These are phyloP conservation scores for Sebastes hubbsi DNA, from an alignment of 2,797 vertebrate species.

Conservation along the genomic window DNA sequence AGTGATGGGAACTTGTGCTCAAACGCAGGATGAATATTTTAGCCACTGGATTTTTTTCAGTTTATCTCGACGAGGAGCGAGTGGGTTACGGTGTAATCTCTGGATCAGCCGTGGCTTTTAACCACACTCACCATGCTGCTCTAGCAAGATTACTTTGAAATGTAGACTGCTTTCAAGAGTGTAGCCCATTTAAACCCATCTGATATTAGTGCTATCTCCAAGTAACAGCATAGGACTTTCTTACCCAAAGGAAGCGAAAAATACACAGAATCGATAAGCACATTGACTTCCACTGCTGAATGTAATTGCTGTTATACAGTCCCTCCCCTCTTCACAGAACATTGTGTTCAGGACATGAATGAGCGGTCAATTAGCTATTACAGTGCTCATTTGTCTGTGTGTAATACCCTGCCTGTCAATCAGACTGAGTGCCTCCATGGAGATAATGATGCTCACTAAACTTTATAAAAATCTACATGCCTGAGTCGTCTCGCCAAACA, in stretches of 20 bases:
- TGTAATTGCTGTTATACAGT: conserved; percentile 49
- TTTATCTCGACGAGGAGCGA: conserved; percentile 50
- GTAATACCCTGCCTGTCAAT: conserved; percentile 62
- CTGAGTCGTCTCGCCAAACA: background rate
- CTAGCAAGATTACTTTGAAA: conserved; percentile 66
- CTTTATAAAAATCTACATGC: conserved; percentile 24
- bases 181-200: conserved; percentile 45
- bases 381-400: conserved; percentile 63
- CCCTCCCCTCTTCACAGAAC: conserved; percentile 47
- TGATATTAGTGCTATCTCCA: conserved; percentile 55
- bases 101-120: conserved; percentile 61
- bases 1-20: conserved; percentile 22
- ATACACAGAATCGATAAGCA: conserved; percentile 54
- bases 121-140: conserved; percentile 44
- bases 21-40: conserved; percentile 41
- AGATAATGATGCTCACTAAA: conserved; percentile 44
- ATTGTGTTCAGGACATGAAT: conserved; percentile 69
- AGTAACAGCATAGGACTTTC: conserved; percentile 50
- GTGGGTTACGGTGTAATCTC: conserved; percentile 61
- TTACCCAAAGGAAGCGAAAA: conserved; percentile 34
- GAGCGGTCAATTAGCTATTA: conserved; percentile 70
- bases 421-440: conserved; percentile 39
- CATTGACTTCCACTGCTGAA: conserved; percentile 45
- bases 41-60: conserved; percentile 37
- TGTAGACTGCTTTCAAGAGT: conserved; percentile 50